A percentile compares a stretch with the other conserved stretches of the same genome.
Evolutionary conservation across 1,140 invertebrate species (phyloP).

Genomic region (Battus philenor): DNA sequence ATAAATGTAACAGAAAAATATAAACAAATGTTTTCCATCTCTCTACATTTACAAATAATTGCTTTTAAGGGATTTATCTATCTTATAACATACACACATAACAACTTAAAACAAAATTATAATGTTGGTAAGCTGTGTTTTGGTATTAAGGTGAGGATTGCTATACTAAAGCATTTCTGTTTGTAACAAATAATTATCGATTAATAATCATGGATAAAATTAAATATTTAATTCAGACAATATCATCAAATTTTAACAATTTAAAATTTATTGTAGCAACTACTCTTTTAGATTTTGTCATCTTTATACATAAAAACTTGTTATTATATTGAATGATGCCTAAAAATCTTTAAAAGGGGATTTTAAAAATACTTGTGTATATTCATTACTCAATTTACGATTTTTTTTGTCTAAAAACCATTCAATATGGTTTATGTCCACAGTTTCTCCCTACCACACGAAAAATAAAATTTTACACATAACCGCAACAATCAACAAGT

Average conservation of each 20-base stretch:
- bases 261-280: too few relatives aligned
- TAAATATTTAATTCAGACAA: background rate
- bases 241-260: too few relatives aligned
- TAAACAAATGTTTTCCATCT: constrained; percentile 57
- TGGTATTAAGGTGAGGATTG: constrained; percentile 73
- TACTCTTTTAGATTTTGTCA: too few relatives aligned
- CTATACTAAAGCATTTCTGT: constrained; percentile 50
- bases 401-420: constrained; percentile 29
- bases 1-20: constrained; percentile 69
- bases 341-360: constrained; percentile 21
- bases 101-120: constrained; percentile 70
- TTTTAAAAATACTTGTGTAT: constrained; percentile 42
- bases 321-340: constrained; percentile 13
- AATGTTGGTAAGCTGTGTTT: constrained; percentile 75
- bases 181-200: constrained; percentile 18
- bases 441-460: constrained; percentile 31
- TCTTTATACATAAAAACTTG: too few relatives aligned
- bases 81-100: constrained; percentile 65
- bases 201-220: constrained; percentile 13
- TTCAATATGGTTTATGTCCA: constrained; percentile 21
- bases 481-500: constrained; percentile 51
- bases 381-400: constrained; percentile 33
- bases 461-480: constrained; percentile 48
- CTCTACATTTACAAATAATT: constrained; percentile 51
- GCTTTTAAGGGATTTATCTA: constrained; percentile 57